A percentile compares a stretch with the other conserved stretches of the same genome.
Evolutionary conservation across 37 sponge, comb jelly and placozoan species (phyloP).

Genomic region (Oscarella lobularis): DNA sequence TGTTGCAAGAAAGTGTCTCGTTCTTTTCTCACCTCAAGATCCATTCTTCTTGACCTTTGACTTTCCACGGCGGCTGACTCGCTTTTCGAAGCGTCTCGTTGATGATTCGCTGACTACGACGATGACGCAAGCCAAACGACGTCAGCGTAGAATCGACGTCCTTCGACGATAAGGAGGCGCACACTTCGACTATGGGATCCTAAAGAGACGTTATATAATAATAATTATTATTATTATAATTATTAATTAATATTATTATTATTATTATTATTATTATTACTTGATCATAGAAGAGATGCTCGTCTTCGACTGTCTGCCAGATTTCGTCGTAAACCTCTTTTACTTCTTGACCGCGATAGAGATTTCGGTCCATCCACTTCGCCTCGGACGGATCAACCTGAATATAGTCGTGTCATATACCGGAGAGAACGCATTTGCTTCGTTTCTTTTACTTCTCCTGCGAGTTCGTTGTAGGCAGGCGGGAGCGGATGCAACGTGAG

Average conservation of each 20-base stretch:
- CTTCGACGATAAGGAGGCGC: too few relatives aligned
- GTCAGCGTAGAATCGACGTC: conserved; percentile 21
- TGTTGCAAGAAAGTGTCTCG: too few relatives aligned
- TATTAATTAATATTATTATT: too few relatives aligned
- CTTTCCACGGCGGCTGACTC: conserved; percentile 29
- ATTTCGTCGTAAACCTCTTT: conserved; percentile 53
- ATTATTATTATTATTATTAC: too few relatives aligned
- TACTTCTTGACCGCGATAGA: conserved; percentile 47
- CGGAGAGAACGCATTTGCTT: background rate
- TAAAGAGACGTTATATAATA: too few relatives aligned
- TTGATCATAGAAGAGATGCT: conserved; percentile 37
- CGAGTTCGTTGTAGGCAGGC: conserved; percentile 55
- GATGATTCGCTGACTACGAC: conserved; percentile 28
- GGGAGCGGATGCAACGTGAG: conserved; percentile 34
- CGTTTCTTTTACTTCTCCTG: conserved; percentile 30
- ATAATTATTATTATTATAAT: too few relatives aligned
- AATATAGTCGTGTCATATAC: conserved; percentile 2
- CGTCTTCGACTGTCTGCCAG: conserved; percentile 28
- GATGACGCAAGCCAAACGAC: conserved; percentile 38
- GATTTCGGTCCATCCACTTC: conserved; percentile 43
- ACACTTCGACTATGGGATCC: too few relatives aligned
- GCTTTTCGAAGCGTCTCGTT: conserved; percentile 27
- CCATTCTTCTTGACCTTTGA: conserved; percentile 31
- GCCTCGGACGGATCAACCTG: conserved; percentile 20
- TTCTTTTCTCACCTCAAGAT: conserved; percentile 12